phyloP scores from a whole-genome alignment of 2,113 vertebrate species.

The Corythoichthys intestinalis region DNA sequence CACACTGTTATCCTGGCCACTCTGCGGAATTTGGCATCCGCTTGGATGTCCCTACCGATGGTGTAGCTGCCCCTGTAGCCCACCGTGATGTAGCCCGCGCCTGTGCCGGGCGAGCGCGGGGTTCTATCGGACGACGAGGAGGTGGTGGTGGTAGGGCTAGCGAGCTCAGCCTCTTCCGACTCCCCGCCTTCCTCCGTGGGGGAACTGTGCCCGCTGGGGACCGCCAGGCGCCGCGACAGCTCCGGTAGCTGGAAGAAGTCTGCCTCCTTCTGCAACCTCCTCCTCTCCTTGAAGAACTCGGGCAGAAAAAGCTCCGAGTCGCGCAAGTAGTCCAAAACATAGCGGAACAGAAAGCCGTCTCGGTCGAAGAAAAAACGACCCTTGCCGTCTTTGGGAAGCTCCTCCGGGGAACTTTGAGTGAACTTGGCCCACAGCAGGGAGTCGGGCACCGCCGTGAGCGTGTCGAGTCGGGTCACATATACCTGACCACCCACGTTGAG shows the following conservation, averaged over 20 bases:
- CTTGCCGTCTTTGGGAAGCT: constrained; percentile 87
- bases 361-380: constrained; percentile 94
- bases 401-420: constrained; percentile 74
- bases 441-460: constrained; percentile 83
- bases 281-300: constrained; percentile 87
- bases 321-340: constrained; percentile 90
- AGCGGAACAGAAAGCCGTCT: constrained; percentile 94
- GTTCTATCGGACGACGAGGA: constrained; percentile 62
- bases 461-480: constrained; percentile 89
- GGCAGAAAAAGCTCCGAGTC: constrained; percentile 88
- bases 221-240: constrained; percentile 77
- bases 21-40: constrained; percentile 90
- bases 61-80: constrained; percentile 95
- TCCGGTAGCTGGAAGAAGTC: constrained; percentile 89
- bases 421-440: constrained; percentile 90
- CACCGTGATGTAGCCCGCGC: constrained; percentile 88
- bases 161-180: constrained; percentile 63
- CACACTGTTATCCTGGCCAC: constrained; percentile 95
- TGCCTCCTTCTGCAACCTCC: constrained; percentile 86
- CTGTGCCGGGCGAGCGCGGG: constrained; percentile 76
- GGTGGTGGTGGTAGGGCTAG: constrained; percentile 68
- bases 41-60: constrained; percentile 91
- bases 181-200: constrained; percentile 70
- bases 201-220: constrained; percentile 72
- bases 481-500: constrained; percentile 95